Evolutionary conservation across 2,797 vertebrate species (phyloP).

Genomic region (Thripadectes ignobilis): DNA sequence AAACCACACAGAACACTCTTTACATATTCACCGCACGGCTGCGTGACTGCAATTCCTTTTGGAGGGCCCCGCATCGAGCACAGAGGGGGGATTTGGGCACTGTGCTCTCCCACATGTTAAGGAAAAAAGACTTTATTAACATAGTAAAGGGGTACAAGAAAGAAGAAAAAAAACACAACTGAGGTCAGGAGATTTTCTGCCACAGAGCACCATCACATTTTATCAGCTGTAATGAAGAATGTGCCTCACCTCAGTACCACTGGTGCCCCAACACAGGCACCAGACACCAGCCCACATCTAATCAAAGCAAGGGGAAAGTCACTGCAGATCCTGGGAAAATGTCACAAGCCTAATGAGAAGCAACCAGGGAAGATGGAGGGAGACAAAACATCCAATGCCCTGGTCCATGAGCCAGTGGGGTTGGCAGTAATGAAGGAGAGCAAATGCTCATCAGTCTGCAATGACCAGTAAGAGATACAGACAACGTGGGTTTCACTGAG

Average conservation of each 20-base stretch:
- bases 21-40: background rate
- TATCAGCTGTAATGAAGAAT: background rate
- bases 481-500: background rate
- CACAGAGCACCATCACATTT: background rate
- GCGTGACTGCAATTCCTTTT: background rate
- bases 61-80: fast-evolving
- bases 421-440: background rate
- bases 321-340: background rate
- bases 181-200: background rate
- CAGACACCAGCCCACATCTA: background rate
- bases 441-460: background rate
- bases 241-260: background rate
- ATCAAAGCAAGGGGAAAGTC: background rate
- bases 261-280: background rate
- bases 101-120: background rate
- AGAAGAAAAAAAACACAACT: too few relatives aligned
- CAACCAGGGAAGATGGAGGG: background rate
- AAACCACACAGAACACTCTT: background rate
- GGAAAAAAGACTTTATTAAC: background rate
- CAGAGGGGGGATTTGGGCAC: background rate
- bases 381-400: background rate
- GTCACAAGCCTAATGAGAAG: background rate
- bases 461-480: background rate
- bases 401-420: background rate
- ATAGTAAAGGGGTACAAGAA: background rate